phyloP scores from a whole-genome alignment of 1,140 invertebrate species.

The Pemphigus obesinymphae region DNA sequence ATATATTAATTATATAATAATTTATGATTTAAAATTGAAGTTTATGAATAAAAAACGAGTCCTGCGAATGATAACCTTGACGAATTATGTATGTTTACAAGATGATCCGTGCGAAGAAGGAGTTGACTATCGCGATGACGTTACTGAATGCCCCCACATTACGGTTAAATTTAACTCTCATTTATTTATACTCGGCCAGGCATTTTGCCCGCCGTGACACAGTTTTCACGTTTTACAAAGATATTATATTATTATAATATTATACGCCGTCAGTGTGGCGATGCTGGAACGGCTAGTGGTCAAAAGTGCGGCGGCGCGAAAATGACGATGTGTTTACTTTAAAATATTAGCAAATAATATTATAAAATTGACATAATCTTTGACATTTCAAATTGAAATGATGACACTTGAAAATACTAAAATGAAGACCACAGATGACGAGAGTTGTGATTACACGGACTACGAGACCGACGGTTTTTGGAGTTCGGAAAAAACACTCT shows the following conservation, averaged over 20 bases:
- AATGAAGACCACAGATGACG: slow-evolving; percentile 30
- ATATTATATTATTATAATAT: neutral
- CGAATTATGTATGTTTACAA: too few relatives aligned
- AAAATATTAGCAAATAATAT: too few relatives aligned
- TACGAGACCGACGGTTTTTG: slow-evolving; percentile 45
- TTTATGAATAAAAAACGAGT: too few relatives aligned
- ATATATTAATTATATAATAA: too few relatives aligned
- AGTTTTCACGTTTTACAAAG: neutral
- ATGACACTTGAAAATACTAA: neutral
- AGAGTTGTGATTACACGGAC: slow-evolving; percentile 23
- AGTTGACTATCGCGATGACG: neutral
- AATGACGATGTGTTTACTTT: neutral
- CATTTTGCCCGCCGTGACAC: neutral
- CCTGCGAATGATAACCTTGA: too few relatives aligned
- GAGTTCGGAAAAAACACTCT: slow-evolving; percentile 42
- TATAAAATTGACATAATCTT: too few relatives aligned
- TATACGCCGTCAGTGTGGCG: neutral
- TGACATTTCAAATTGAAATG: too few relatives aligned
- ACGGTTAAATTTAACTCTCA: slow-evolving; percentile 15
- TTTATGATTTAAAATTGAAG: too few relatives aligned
- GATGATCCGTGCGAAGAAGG: neutral
- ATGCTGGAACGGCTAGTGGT: neutral
- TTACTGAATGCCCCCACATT: neutral
- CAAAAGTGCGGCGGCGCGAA: neutral
- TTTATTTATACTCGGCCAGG: slow-evolving; percentile 39